Conservation (phyloP, 2,797 vertebrate genomes). For the Schizothorax lantsangensis region DNA sequence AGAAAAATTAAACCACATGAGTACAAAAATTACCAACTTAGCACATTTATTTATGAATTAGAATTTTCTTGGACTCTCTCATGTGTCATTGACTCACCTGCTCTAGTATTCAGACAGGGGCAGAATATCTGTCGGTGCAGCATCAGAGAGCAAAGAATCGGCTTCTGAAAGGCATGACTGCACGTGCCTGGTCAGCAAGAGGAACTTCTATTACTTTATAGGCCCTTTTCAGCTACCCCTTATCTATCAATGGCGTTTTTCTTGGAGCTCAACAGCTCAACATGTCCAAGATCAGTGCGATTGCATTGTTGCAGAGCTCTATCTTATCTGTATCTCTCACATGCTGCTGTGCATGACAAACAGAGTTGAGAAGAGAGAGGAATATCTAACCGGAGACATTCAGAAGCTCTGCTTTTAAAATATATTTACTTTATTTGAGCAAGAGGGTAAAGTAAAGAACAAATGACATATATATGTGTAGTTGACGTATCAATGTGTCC, state of each 20-base stretch:
- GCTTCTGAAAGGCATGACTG: neutral
- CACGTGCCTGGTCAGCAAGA: slow-evolving; percentile 16
- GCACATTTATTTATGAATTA: neutral
- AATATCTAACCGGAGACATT: slow-evolving; percentile 21
- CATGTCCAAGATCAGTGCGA: slow-evolving; percentile 19
- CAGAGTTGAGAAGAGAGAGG: slow-evolving; percentile 14
- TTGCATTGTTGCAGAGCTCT: slow-evolving; percentile 21
- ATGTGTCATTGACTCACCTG: neutral
- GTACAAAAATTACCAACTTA: neutral
- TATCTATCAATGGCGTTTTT: slow-evolving; percentile 6
- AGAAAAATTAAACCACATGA: neutral
- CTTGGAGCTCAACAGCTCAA: slow-evolving; percentile 4
- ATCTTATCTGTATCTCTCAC: slow-evolving; percentile 43
- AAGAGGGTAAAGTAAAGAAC: neutral
- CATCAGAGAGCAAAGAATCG: neutral
- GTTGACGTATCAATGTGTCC: no score
- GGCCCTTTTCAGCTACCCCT: neutral
- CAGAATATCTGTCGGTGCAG: neutral
- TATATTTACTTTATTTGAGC: neutral
- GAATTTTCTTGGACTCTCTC: neutral
- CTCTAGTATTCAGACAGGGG: neutral
- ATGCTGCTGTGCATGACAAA: slow-evolving; percentile 44
- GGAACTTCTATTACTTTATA: neutral
- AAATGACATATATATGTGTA: neutral
- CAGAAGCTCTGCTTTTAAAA: slow-evolving; percentile 15